phyloP scores from a whole-genome alignment of 2,888 invertebrate genomes.

The Monoplex corrugatus region DNA sequence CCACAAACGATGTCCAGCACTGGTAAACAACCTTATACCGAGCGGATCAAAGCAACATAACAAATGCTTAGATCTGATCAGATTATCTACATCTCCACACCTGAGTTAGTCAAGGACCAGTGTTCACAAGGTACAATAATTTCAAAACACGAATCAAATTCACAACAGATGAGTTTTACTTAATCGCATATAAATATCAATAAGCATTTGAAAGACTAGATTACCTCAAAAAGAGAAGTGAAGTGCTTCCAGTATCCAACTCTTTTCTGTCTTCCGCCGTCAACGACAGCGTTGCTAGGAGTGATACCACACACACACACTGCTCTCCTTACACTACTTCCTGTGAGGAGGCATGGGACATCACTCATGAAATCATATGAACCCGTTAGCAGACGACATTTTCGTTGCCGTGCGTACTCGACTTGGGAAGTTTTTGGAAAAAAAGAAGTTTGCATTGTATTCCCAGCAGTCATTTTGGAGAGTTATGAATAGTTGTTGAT shows the following conservation, averaged over 20 bases:
- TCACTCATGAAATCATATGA: background rate
- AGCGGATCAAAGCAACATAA: no score
- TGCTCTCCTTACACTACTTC: background rate
- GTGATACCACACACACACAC: background rate
- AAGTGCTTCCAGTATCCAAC: slow-evolving; percentile 8
- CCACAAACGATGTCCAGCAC: no score
- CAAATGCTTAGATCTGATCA: no score
- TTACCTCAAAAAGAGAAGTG: slow-evolving; percentile 28
- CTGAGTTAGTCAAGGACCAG: no score
- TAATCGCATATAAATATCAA: background rate
- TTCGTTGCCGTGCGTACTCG: background rate
- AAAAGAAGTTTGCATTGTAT: background rate
- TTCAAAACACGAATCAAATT: no score
- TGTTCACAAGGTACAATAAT: no score
- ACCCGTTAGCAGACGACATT: slow-evolving; percentile 32
- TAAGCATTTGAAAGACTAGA: background rate
- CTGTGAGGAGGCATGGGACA: slow-evolving; percentile 33
- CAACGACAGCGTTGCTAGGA: slow-evolving; percentile 51
- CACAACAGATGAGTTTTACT: no score
- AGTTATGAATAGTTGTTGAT: background rate
- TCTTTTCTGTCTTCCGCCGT: slow-evolving; percentile 32
- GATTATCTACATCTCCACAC: no score
- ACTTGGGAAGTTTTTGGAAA: no score
- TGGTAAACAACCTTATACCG: no score
- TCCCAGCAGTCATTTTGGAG: background rate